Conservation (phyloP, 2,113 vertebrate genomes). For the Bothrops jararaca region DNA sequence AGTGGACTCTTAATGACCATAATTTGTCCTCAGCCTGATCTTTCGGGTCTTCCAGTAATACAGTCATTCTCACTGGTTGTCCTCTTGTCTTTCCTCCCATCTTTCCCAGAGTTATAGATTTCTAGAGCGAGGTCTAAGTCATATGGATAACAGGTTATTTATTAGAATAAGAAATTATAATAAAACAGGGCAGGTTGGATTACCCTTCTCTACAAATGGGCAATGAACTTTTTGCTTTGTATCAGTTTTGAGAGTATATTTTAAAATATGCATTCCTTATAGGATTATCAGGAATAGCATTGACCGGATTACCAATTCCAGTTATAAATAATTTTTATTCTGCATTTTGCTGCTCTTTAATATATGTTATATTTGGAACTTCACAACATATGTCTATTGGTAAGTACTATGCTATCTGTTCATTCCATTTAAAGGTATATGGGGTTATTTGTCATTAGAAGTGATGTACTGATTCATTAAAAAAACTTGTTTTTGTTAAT, state of each 20-base stretch:
- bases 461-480: background rate
- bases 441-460: background rate
- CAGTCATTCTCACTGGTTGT: background rate
- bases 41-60: background rate
- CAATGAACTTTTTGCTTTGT: background rate
- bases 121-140: background rate
- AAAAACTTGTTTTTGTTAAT: background rate
- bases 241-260: background rate
- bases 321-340: slow-evolving; percentile 55
- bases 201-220: background rate
- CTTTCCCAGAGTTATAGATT: background rate
- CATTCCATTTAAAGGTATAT: background rate
- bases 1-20: background rate
- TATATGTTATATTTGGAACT: slow-evolving; percentile 64
- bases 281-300: slow-evolving; percentile 56
- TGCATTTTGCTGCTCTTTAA: slow-evolving; percentile 60
- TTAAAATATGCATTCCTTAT: slow-evolving; percentile 45
- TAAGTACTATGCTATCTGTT: slow-evolving; percentile 52
- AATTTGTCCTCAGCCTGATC: background rate
- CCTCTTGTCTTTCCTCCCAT: background rate
- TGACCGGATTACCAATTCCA: slow-evolving; percentile 61
- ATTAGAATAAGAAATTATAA: background rate
- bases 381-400: slow-evolving; percentile 64
- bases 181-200: background rate
- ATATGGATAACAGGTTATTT: background rate